Percentiles rank a stretch among this genome's conserved stretches.
Conservation (phyloP, 2,888 invertebrate genomes). For the Hypena proboscidalis region DNA sequence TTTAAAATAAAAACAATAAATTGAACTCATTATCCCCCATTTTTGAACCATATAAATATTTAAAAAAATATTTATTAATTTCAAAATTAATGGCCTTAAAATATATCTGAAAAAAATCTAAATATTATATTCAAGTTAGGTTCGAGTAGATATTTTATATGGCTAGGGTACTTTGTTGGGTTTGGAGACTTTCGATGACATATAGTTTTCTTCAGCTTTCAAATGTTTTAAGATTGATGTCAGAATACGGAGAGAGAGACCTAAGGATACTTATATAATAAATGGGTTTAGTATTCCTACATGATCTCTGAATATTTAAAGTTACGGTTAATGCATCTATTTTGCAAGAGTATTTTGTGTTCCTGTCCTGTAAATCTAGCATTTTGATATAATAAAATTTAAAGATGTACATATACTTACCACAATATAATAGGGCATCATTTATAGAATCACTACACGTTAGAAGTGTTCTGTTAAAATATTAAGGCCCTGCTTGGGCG, state of each 20-base stretch:
- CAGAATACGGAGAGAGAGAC: constrained; percentile 51
- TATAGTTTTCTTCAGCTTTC: constrained; percentile 70
- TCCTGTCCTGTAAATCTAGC: constrained; percentile 27
- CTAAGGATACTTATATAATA: constrained; percentile 21
- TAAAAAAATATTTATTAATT: neutral
- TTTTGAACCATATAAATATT: neutral
- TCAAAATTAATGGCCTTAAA: constrained; percentile 2
- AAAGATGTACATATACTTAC: neutral
- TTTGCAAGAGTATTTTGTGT: constrained; percentile 47
- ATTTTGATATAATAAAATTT: too few relatives aligned
- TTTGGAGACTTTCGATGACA: constrained; percentile 50
- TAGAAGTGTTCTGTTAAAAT: neutral
- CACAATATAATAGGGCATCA: neutral
- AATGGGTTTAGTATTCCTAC: constrained; percentile 50
- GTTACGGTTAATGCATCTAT: constrained; percentile 39
- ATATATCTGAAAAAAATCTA: neutral
- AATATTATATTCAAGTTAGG: constrained; percentile 18
- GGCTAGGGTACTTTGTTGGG: constrained; percentile 27
- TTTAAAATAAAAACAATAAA: constrained; percentile 2
- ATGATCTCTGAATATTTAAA: constrained; percentile 65
- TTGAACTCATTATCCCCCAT: neutral
- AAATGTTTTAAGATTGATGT: constrained; percentile 69
- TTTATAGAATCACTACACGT: neutral
- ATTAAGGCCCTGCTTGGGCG: too few relatives aligned
- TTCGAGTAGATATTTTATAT: constrained; percentile 17